These are phyloP conservation scores for Bovichtus variegatus DNA, from an alignment of 2,797 vertebrate genomes.

Conservation along the genomic window DNA sequence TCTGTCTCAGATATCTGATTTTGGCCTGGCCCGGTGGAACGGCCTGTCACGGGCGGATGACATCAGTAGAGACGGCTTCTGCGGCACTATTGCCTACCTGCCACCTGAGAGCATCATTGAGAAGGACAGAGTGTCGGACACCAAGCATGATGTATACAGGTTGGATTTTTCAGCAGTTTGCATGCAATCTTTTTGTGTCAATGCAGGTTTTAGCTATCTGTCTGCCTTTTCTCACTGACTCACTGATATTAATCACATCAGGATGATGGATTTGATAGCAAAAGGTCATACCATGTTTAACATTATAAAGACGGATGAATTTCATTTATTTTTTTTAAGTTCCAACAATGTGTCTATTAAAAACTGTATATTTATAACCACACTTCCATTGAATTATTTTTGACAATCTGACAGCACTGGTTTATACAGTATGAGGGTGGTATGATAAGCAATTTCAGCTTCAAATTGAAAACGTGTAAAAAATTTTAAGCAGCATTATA, in stretches of 20 bases:
- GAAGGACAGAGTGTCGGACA: slow-evolving; percentile 95
- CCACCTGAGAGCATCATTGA: slow-evolving; percentile 97
- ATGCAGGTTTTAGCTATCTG: too few species aligned
- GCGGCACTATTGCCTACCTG: slow-evolving; percentile 97
- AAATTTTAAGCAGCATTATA: neutral
- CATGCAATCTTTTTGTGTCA: neutral
- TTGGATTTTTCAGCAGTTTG: slow-evolving; percentile 62
- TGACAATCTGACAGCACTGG: neutral
- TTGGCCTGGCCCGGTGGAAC: slow-evolving; percentile 96
- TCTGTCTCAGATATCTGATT: slow-evolving; percentile 93
- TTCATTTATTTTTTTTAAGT: neutral
- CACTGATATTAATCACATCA: slow-evolving; percentile 2
- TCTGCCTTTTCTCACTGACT: slow-evolving; percentile 13
- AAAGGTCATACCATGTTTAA: neutral
- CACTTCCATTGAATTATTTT: neutral
- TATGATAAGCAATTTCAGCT: neutral
- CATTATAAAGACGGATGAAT: neutral
- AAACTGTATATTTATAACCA: neutral
- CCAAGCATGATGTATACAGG: slow-evolving; percentile 98
- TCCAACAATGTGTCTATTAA: neutral
- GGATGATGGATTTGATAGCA: neutral
- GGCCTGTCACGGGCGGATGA: slow-evolving; percentile 94
- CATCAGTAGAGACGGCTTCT: slow-evolving; percentile 97
- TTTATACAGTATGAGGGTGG: neutral
- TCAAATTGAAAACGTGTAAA: neutral